Base-by-base conservation (phyloP, 2,113 vertebrate species). In the Ornithorhynchus anatinus region DNA sequence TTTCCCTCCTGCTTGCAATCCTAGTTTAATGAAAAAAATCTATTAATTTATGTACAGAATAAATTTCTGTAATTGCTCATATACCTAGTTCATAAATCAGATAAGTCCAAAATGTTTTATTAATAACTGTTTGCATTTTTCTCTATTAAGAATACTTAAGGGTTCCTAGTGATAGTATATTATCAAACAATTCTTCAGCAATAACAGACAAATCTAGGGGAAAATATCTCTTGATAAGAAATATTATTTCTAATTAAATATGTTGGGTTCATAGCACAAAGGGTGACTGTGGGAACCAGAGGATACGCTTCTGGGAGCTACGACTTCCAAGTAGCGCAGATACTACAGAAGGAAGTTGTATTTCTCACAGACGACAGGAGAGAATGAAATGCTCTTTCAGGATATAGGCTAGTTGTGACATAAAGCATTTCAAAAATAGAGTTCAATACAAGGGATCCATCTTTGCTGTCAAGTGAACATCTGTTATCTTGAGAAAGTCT, bases 31-130 rank as follows among this genome's bases (percentile, higher is more conserved):
- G 62, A 39, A 64, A 67, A 69, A 61, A 47, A 12, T 59, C 56
- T 71, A 42, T 84, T 87, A 82, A 43, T 75, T 73, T 77, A 77
- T 47, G 61, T 47, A 53, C 53, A 78, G 44, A 80, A 65, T 56
- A 73, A 25, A 67, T 78, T 81, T 79, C 56, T 48, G 35, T 84
- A 75, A 56, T 64, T 45, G 58, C 44, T 84, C 39, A 29, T 75
- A 59, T 33, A 84, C 23, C 39, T 70, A 58, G 22, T 73, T 83
- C 42, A 57, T 43, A 87, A 85, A 67, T 77, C 43, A 64, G 44
- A 48, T 66, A 77, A 60, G 42, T 53, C 66, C 58, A 70, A 75
- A 50, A 40, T 27, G 22, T 73, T 60, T 77, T 70, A 76, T 80
- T 79, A 77, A 50, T 66, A 52, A 71, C 22, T 27, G 48, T 37